A percentile compares a stretch with the other conserved stretches of the same genome.
phyloP scores from a whole-genome alignment of 2,797 vertebrate species.

The Trichosurus vulpecula region DNA sequence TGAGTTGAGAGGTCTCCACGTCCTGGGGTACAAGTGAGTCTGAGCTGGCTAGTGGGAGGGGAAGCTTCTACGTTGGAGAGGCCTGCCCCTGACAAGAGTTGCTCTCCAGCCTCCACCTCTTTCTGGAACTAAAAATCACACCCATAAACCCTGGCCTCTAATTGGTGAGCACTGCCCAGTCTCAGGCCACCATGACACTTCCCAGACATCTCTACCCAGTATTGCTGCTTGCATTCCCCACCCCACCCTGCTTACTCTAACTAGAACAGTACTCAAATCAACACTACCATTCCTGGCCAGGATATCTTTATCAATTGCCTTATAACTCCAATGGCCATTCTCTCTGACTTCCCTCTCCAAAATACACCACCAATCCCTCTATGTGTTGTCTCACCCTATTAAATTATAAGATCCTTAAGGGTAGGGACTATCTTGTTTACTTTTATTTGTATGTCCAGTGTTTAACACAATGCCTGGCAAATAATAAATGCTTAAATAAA shows the following conservation, averaged over 20 bases:
- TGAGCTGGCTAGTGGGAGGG: not conserved
- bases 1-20: not conserved
- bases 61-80: not conserved
- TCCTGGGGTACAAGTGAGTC: not conserved
- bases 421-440: not conserved
- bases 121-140: not conserved
- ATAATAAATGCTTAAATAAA: not conserved
- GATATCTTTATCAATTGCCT: not conserved
- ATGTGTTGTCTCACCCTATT: not conserved
- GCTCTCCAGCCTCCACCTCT: not conserved
- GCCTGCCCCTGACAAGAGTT: not conserved
- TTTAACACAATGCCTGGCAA: not conserved
- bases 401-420: not conserved
- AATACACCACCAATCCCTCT: not conserved
- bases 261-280: not conserved
- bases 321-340: not conserved
- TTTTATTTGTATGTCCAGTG: not conserved
- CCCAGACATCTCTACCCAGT: not conserved
- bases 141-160: not conserved
- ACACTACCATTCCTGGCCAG: not conserved
- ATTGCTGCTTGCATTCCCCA: not conserved
- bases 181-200: not conserved
- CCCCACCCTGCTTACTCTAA: not conserved
- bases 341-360: not conserved
- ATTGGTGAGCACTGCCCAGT: no score